Base-by-base conservation (phyloP, 35 echinoderm and acorn worm genomes). In the Amphiura filiformis region DNA sequence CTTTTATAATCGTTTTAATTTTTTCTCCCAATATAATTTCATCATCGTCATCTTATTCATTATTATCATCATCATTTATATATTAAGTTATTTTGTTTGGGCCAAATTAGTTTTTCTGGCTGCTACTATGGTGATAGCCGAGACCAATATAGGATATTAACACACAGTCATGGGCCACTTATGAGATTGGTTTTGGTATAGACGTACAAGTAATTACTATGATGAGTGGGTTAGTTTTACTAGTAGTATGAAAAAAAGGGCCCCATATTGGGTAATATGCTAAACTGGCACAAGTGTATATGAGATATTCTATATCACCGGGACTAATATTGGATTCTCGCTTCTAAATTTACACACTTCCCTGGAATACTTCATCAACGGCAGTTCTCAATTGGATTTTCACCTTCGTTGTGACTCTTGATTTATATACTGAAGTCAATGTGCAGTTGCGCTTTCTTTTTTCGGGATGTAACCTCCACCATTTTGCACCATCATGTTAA, bases 31-130 rank as follows among this genome's bases (percentile, higher is more conserved):
- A n/a, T n/a, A n/a, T n/a, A n/a, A n/a, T n/a, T n/a, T n/a, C n/a
- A n/a, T n/a, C n/a, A n/a, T n/a, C n/a, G n/a, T n/a, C n/a, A n/a
- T n/a, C n/a, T n/a, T n/a, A n/a, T n/a, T n/a, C n/a, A n/a, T n/a
- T n/a, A n/a, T n/a, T 85, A 36, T 61, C 33, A 65, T 65, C 83
- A 85, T 85, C 83, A 85, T 85, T 85, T 85, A 85, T 64, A 56
- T 85, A 85, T 85, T 85, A n/a, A 61, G 44, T 85, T 85, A 85
- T 85, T n/a, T 85, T 85, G 83, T 85, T 85, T 85, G 83, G 56
- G 36, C 83, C 83, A 85, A 85, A 85, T 85, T 85, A 85, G 83
- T 85, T 85, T 85, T 85, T 32, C 49, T 61, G 83, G 61, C 61
- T 70, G n/a, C n/a, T n/a, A n/a, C n/a, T n/a, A n/a, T n/a, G n/a